A percentile compares a stretch with the other conserved stretches of the same genome.
These are phyloP conservation scores for Uropetala carovei DNA, from an alignment of 2,888 invertebrate species.

Conservation along the genomic window DNA sequence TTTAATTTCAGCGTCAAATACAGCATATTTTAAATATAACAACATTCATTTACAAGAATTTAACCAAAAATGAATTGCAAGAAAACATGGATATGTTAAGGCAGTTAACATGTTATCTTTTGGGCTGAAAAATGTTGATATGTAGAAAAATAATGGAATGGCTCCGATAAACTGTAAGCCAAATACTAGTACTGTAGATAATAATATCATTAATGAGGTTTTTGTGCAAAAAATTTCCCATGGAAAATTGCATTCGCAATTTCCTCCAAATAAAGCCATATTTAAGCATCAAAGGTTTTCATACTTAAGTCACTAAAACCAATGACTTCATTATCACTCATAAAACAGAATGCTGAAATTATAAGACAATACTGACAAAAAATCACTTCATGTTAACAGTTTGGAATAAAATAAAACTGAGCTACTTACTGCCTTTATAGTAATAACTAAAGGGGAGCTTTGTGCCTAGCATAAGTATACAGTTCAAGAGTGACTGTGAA, in stretches of 20 bases:
- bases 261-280: background rate
- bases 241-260: background rate
- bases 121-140: background rate
- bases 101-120: background rate
- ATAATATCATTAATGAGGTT: background rate
- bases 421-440: background rate
- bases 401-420: background rate
- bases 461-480: background rate
- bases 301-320: background rate
- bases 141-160: background rate
- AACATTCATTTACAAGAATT: constrained; percentile 21
- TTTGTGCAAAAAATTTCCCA: background rate
- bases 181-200: background rate
- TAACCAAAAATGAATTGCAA: background rate
- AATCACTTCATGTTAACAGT: background rate
- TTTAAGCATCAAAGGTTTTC: background rate
- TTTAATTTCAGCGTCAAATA: constrained; percentile 50
- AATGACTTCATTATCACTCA: background rate
- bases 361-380: background rate
- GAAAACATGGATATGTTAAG: background rate
- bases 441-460: background rate
- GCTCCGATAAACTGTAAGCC: background rate
- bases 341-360: background rate
- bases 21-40: background rate
- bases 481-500: constrained; percentile 13